Percentiles rank a stretch among this genome's conserved stretches.
phyloP scores from a whole-genome alignment of 2,113 vertebrate genomes.

The Brachyistius frenatus region DNA sequence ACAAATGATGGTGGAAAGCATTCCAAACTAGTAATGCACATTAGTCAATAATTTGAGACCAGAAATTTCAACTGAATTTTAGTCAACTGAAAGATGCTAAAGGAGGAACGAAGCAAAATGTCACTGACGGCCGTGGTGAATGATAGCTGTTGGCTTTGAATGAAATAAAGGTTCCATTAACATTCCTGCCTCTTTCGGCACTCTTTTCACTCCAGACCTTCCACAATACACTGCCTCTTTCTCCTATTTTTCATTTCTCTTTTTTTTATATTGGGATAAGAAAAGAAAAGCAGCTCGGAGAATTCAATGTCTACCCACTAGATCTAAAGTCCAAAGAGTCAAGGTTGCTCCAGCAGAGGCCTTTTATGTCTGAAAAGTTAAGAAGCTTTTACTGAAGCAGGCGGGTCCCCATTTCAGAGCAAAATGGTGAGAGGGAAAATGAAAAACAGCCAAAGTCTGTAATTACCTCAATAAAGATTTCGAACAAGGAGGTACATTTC shows the following conservation, averaged over 20 bases:
- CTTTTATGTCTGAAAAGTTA: conserved; percentile 58
- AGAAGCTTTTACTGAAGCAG: conserved; percentile 54
- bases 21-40: not conserved
- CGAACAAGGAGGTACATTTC: not conserved
- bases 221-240: conserved; percentile 15
- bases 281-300: conserved; percentile 32
- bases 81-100: not conserved
- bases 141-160: conserved; percentile 27
- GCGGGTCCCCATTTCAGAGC: conserved; percentile 30
- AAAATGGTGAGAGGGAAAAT: conserved; percentile 20
- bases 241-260: conserved; percentile 20
- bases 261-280: conserved; percentile 20
- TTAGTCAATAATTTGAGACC: conserved; percentile 5
- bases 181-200: conserved; percentile 54
- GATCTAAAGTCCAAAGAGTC: conserved; percentile 54
- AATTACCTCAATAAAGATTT: conserved; percentile 45
- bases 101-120: not conserved
- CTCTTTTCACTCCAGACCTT: conserved; percentile 42
- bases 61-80: conserved; percentile 13
- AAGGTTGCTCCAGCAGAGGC: conserved; percentile 52
- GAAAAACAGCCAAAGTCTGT: conserved; percentile 14
- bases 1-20: not conserved
- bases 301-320: conserved; percentile 19
- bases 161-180: conserved; percentile 66
- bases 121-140: not conserved